These are phyloP conservation scores for Nansenia antarctica DNA, from an alignment of 2,113 vertebrate genomes.

Conservation along the genomic window DNA sequence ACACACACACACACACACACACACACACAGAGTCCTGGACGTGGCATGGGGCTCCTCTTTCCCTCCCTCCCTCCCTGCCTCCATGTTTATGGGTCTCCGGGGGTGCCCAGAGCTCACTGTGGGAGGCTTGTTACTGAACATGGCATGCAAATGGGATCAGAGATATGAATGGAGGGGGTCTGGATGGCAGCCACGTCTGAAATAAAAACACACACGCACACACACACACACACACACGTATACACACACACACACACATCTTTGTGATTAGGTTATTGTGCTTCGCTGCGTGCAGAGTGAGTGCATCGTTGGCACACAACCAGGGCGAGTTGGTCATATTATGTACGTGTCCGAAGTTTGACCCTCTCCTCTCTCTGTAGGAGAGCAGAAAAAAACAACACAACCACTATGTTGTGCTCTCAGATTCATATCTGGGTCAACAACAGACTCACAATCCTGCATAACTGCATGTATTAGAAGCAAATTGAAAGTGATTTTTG, in stretches of 20 bases:
- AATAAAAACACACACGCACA: too few species aligned
- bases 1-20: conserved; percentile 14
- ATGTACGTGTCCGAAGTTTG: background rate
- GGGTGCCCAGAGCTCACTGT: too few species aligned
- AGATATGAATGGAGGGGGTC: conserved; percentile 37
- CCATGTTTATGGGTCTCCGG: conserved; percentile 48
- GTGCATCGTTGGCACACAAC: too few species aligned
- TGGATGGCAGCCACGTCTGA: conserved; percentile 6
- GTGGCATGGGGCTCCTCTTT: background rate
- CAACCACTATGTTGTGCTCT: background rate
- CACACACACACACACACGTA: background rate
- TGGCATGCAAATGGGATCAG: conserved; percentile 54
- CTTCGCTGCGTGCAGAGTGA: conserved; percentile 8
- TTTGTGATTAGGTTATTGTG: background rate
- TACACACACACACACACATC: background rate
- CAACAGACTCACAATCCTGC: background rate
- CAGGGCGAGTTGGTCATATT: background rate
- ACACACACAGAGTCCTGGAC: background rate
- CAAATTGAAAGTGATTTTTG: too few species aligned
- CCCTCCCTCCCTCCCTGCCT: conserved; percentile 17
- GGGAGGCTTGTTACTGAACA: conserved; percentile 53
- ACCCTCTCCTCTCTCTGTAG: background rate
- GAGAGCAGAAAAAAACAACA: too few species aligned
- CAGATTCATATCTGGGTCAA: background rate
- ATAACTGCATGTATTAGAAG: background rate